Conservation (phyloP, 2,888 invertebrate genomes). For the Cataglyphis rosenhaueri region DNA sequence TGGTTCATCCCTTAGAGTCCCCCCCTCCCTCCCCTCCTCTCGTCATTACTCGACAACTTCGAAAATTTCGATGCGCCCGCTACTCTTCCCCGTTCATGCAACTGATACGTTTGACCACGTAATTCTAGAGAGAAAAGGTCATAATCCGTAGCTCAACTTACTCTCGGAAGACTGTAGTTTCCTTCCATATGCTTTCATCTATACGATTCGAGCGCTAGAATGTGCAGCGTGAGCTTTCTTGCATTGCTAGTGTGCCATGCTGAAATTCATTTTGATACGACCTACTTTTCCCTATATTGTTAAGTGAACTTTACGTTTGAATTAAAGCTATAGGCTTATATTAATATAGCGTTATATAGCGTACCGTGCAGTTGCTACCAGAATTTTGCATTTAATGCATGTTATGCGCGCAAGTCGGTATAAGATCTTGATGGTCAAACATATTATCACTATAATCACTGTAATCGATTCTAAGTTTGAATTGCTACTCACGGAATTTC, state of each 20-base stretch:
- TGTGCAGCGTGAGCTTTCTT: constrained; percentile 29
- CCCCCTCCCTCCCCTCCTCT: background rate
- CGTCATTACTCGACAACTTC: constrained; percentile 57
- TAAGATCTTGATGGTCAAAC: constrained; percentile 49
- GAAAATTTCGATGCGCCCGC: constrained; percentile 27
- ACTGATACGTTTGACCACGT: constrained; percentile 33
- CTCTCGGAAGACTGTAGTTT: constrained; percentile 21
- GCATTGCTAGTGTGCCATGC: constrained; percentile 12
- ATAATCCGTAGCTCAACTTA: constrained; percentile 17
- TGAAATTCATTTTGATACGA: constrained; percentile 40
- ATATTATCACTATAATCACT: constrained; percentile 30
- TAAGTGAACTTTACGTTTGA: constrained; percentile 46
- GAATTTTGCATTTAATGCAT: constrained; percentile 35
- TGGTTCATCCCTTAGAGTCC: constrained; percentile 47
- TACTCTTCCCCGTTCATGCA: background rate
- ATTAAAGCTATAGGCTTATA: constrained; percentile 44
- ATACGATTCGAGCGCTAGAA: constrained; percentile 15
- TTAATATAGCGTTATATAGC: constrained; percentile 14
- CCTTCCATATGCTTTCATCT: constrained; percentile 2
- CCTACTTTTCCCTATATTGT: constrained; percentile 40
- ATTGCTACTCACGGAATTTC: constrained; percentile 17
- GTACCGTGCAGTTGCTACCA: background rate
- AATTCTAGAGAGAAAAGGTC: constrained; percentile 25
- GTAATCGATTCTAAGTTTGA: constrained; percentile 44
- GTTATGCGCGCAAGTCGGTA: constrained; percentile 36